Evolutionary conservation across 2,113 vertebrate species (phyloP), one percentile per base, ranked within the genome.

Genomic region (Bos indicus): DNA sequence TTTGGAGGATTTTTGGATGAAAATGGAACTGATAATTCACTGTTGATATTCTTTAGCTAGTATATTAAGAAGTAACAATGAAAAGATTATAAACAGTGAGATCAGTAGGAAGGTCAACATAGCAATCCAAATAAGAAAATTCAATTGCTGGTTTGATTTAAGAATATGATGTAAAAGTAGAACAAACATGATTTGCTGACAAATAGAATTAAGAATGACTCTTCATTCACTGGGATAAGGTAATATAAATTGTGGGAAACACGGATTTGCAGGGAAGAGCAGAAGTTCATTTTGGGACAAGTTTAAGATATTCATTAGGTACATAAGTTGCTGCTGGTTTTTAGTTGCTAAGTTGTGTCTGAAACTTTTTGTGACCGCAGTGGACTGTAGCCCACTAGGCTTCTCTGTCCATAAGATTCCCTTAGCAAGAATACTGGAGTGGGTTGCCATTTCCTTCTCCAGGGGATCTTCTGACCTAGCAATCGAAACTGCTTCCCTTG

Each of bases 331-430:
- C 40, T 77, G 3, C 12, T 77, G 0, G 43, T 40, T 23, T 43
- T 43, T 77, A 77, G 12, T 3, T 43, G 23, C 40, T 77, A 77
- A 43, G 23, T 26, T 43, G 11, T 26, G 6, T 26, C 71, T 43
- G 23, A 77, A 6, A 43, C 23, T 77, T 43, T 77, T 43, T 77
- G 71, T 0, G 1, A 43, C 40, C 1, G 1, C 71, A 71, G 2
- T 26, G 12, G 71, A 13, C 71, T 77, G 40, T 77, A 77, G 23
- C 71, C 23, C 21, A 26, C 6, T 6, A 77, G 23, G 21, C 36
- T 77, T 77, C 23, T 43, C 40, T 77, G 23, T 77, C 40, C 23
- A 43, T 77, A 7, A 43, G 6, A 77, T 7, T 26, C 6, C 6
- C 71, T 25, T 1, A 0, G 12, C 23, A 77, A 77, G 23, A 43